These are phyloP conservation scores for Sisor rabdophorus DNA, from an alignment of 2,113 vertebrate genomes.

Conservation along the genomic window DNA sequence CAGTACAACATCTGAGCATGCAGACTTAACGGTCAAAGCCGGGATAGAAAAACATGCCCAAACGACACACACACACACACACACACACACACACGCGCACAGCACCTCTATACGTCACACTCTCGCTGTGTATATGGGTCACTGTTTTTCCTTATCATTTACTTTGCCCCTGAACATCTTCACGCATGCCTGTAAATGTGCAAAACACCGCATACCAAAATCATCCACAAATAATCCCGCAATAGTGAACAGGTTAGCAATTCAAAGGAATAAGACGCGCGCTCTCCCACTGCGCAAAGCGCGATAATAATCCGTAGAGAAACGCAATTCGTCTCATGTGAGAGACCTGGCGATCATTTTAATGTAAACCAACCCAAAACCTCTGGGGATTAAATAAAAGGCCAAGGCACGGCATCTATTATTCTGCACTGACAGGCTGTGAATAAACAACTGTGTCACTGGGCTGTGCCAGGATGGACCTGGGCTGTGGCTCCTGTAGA, in stretches of 20 bases:
- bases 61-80: not conserved
- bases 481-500: constrained; percentile 33
- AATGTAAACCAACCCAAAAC: constrained; percentile 2
- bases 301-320: not conserved
- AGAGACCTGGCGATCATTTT: not conserved
- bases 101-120: constrained; percentile 28
- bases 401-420: not conserved
- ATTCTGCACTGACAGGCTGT: not conserved
- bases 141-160: not conserved
- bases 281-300: not conserved
- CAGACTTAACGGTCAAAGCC: too few species aligned
- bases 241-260: not conserved
- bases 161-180: not conserved
- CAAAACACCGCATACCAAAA: not conserved
- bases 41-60: too few species aligned
- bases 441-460: constrained; percentile 31
- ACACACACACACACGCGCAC: constrained; percentile 3
- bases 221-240: not conserved
- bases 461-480: constrained; percentile 10
- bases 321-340: constrained; percentile 5
- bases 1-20: too few species aligned
- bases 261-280: not conserved
- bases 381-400: not conserved
- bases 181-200: not conserved
- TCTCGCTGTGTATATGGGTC: constrained; percentile 37